These are phyloP conservation scores for Anguilla marmorata DNA, from an alignment of 2,797 vertebrate genomes.

Conservation along the genomic window DNA sequence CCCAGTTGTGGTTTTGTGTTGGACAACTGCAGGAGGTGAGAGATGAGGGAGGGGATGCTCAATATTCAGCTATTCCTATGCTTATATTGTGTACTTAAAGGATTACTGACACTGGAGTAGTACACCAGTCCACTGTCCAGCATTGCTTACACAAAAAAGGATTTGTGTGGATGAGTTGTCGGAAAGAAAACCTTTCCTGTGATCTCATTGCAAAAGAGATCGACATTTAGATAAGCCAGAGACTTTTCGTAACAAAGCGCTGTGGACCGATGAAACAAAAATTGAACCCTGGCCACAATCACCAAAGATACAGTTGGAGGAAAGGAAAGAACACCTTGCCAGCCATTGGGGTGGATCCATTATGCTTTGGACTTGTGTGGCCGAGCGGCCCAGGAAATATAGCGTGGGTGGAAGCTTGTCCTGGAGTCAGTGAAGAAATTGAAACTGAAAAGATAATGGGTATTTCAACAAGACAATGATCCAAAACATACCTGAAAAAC, in stretches of 20 bases:
- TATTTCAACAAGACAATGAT: background rate
- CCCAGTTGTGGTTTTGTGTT: background rate
- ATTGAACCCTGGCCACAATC: no score
- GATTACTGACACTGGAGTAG: no score
- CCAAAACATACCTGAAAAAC: background rate
- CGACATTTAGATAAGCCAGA: background rate
- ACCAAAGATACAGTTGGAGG: background rate
- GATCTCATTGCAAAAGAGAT: background rate
- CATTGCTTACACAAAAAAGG: no score
- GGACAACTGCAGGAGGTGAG: background rate
- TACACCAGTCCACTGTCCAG: no score
- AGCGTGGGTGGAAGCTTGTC: no score
- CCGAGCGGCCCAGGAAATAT: background rate
- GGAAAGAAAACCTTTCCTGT: no score
- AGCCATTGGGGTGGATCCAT: background rate
- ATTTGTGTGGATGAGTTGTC: background rate
- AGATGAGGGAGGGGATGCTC: background rate
- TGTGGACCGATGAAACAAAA: no score
- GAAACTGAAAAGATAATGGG: background rate
- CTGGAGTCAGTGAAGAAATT: no score
- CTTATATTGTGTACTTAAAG: no score
- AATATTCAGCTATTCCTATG: background rate
- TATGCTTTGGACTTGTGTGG: background rate
- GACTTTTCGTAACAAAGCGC: no score
- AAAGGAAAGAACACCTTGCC: background rate